A percentile compares a stretch with the other conserved stretches of the same genome.
These are phyloP conservation scores for Genyomyrus donnyi DNA, from an alignment of 2,113 vertebrate genomes.

Conservation along the genomic window DNA sequence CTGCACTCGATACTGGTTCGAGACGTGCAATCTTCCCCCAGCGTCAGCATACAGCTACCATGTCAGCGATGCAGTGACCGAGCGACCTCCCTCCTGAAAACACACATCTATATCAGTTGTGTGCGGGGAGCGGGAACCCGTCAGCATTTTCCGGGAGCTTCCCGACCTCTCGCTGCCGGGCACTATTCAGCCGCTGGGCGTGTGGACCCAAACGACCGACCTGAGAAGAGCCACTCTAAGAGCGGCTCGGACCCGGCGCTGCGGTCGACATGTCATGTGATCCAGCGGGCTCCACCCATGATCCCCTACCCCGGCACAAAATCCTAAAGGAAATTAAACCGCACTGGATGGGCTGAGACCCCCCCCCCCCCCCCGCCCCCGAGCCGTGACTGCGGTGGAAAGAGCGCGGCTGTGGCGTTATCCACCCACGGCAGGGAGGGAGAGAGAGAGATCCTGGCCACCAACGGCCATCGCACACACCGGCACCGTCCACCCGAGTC, in stretches of 20 bases:
- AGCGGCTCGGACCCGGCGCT: background rate
- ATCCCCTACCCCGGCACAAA: constrained; percentile 47
- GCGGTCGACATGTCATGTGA: background rate
- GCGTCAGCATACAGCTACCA: background rate
- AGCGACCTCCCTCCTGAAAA: background rate
- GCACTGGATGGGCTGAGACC: constrained; percentile 47
- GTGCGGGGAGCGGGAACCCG: background rate
- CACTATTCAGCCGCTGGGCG: background rate
- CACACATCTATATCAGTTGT: background rate
- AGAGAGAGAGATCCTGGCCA: background rate
- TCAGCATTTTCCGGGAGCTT: background rate
- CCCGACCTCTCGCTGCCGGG: background rate
- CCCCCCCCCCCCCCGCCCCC: constrained; percentile 18
- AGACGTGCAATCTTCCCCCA: background rate
- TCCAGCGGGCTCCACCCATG: constrained; percentile 35
- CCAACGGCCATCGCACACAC: background rate
- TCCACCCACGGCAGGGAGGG: background rate
- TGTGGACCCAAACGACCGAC: background rate
- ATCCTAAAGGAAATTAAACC: constrained; percentile 56
- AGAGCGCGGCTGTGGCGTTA: background rate
- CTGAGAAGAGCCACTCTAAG: background rate
- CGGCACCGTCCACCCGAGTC: background rate
- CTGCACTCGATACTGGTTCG: background rate
- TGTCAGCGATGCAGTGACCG: too few relatives aligned
- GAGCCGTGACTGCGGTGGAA: background rate